phyloP scores from a whole-genome alignment of 2,888 invertebrate species.

The Melinopterus prodromus region DNA sequence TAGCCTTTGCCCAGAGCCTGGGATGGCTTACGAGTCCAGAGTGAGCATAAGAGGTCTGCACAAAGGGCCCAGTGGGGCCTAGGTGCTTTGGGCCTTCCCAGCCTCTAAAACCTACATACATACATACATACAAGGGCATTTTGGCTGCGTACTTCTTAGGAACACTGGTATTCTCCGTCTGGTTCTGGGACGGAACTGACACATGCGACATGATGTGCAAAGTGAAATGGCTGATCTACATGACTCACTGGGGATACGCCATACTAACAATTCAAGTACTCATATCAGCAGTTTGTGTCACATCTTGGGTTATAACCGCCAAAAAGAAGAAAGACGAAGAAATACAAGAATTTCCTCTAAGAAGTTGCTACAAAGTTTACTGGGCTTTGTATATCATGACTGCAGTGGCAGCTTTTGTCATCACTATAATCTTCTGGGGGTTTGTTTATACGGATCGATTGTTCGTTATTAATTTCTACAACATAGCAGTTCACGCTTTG shows the following conservation, averaged over 20 bases:
- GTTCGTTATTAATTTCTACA: neutral
- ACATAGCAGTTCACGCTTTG: neutral
- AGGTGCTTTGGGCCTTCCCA: too few species aligned
- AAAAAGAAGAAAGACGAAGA: neutral
- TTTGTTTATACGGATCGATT: neutral
- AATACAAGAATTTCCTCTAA: neutral
- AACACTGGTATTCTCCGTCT: neutral
- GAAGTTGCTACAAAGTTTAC: neutral
- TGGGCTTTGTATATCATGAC: neutral
- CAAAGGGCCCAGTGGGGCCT: too few species aligned
- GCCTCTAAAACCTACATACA: too few species aligned
- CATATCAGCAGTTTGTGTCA: neutral
- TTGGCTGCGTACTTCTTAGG: neutral
- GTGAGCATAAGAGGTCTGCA: too few species aligned
- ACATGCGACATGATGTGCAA: neutral
- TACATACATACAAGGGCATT: too few species aligned
- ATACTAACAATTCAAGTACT: neutral
- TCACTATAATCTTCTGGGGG: neutral
- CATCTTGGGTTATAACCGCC: neutral
- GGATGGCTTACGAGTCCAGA: too few species aligned
- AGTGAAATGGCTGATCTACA: neutral
- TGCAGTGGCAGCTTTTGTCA: neutral
- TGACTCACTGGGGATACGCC: neutral
- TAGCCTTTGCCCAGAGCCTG: too few species aligned
- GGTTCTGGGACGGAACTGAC: neutral